Conservation (phyloP, 2,113 vertebrate genomes). For the Sus scrofa region DNA sequence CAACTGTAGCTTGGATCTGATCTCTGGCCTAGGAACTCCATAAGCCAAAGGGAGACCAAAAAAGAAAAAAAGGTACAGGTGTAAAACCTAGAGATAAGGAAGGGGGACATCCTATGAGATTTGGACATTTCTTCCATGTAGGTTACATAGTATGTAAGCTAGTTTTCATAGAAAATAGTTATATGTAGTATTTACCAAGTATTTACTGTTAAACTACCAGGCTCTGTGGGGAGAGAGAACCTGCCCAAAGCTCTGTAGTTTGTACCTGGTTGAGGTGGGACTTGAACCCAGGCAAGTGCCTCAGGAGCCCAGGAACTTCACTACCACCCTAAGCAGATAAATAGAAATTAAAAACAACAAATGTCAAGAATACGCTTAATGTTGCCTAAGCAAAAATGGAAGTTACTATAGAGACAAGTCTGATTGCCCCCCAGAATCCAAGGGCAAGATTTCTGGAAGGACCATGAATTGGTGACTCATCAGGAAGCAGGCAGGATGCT, state of each 20-base stretch:
- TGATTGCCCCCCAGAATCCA: background rate
- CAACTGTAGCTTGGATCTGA: too few species aligned
- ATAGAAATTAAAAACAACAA: background rate
- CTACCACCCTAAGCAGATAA: background rate
- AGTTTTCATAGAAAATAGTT: constrained; percentile 13
- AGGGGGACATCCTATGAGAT: background rate
- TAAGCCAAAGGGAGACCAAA: too few species aligned
- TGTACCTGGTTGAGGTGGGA: background rate
- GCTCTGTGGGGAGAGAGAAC: background rate
- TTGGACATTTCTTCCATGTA: background rate
- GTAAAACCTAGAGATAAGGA: background rate
- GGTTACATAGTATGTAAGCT: background rate
- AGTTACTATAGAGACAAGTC: background rate
- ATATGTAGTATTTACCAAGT: background rate
- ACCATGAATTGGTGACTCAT: background rate
- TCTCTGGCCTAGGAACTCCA: too few species aligned
- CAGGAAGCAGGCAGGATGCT: background rate
- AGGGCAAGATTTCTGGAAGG: background rate
- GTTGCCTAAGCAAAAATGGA: constrained; percentile 1
- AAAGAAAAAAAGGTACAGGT: background rate
- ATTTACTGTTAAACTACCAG: background rate
- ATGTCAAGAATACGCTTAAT: background rate
- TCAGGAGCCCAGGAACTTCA: background rate
- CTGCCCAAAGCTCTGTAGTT: background rate
- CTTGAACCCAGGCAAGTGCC: background rate